Evolutionary conservation across 53 echinoderm and acorn worm species (phyloP), one percentile per base, ranked within the genome.

Genomic region (Echinometra lucunter): DNA sequence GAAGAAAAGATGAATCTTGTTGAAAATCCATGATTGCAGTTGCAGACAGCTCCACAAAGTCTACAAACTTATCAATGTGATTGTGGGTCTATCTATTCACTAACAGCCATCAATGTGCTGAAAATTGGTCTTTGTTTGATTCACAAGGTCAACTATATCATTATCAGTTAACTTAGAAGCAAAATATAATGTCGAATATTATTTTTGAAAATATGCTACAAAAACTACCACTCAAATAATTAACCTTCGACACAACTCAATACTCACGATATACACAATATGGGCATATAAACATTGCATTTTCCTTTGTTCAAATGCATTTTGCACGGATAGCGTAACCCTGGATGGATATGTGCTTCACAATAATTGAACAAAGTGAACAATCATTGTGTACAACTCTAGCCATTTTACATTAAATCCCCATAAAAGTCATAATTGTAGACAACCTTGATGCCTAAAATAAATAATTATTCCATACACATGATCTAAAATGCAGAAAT

Each of bases 391-490:
- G n/a, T n/a, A n/a, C n/a, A n/a, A n/a, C n/a, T 11, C 1, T 19
- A n/a, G 6, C 45, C 45, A 49, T 47, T 78, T 32, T 78, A 23
- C n/a, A 85, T 9, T 85, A 85, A 85, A 85, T 27, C 1, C 49
- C 85, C 53, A 47, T 85, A 47, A 53, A 85, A 37, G 0, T 23
- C 13, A 12, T 85, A 81, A 85, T 85, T 85, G 28, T 27, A 85
- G 15, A 49, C 85, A 85, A 47, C 85, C 85, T 85, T 85, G 85
- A n/a, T 47, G 28, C 49, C 27, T 53, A 30, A 49, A 85, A 45
- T 81, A 42, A 18, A 81, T 42, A 40, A 44, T 85, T 85, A 85
- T 85, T 16, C 49, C 85, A 47, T 85, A 85, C 10, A 85, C 85
- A 85, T 49, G 49, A 85, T 85, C 30, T 85, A 49, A 16, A 85